phyloP scores from a whole-genome alignment of 2,888 invertebrate species.

The Epistrophe eligans region DNA sequence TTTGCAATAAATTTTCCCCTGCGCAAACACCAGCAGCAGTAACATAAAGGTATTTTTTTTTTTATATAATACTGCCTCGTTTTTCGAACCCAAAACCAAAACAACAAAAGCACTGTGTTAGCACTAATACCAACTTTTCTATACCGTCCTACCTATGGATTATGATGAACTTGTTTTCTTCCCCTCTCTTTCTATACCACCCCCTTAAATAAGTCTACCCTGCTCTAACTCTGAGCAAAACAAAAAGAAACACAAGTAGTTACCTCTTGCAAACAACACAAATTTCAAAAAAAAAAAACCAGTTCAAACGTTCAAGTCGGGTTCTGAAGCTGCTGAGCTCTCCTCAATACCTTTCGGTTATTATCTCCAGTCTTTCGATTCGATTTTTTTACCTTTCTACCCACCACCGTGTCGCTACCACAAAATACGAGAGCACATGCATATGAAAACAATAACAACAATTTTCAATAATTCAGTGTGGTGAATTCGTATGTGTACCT shows the following conservation, averaged over 20 bases:
- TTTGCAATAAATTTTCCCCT: constrained; percentile 31
- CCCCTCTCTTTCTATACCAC: constrained; percentile 26
- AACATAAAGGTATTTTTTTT: constrained; percentile 13
- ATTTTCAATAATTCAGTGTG: background rate
- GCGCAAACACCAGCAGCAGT: constrained; percentile 19
- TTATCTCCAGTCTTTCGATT: background rate
- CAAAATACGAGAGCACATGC: background rate
- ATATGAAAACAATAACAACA: constrained; percentile 1
- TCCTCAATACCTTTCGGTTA: background rate
- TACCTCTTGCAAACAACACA: constrained; percentile 47
- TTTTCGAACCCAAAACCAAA: background rate
- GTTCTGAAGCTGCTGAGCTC: background rate
- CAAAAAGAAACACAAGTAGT: background rate
- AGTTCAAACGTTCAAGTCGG: constrained; percentile 7
- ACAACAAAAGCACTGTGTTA: constrained; percentile 1
- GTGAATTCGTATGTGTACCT: background rate
- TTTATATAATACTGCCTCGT: background rate
- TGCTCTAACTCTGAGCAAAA: constrained; percentile 27
- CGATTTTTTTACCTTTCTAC: background rate
- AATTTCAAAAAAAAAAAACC: constrained; percentile 4
- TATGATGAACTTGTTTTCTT: constrained; percentile 59
- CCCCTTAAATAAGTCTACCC: background rate
- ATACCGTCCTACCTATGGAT: background rate
- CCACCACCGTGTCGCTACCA: too few relatives aligned
- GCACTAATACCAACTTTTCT: constrained; percentile 43